phyloP scores from a whole-genome alignment of 2,113 vertebrate genomes.

The Chroicocephalus ridibundus region DNA sequence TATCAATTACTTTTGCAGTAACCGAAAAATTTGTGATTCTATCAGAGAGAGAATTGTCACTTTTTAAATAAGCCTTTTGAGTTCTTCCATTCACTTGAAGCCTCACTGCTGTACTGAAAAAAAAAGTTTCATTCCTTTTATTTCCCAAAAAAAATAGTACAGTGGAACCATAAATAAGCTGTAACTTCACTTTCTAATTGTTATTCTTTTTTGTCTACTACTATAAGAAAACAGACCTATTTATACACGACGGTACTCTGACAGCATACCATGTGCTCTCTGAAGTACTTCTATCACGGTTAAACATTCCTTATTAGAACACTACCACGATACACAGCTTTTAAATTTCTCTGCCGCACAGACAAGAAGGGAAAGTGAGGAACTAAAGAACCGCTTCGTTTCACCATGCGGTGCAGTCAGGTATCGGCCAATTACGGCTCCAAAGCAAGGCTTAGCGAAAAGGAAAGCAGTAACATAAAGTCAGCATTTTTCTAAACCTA shows the following conservation, averaged over 20 bases:
- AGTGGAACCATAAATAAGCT: not conserved
- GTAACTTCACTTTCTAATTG: not conserved
- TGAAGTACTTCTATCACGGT: not conserved
- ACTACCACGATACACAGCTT: not conserved
- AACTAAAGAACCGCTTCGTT: not conserved
- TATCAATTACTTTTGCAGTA: not conserved
- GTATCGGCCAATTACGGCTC: not conserved
- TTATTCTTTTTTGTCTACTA: not conserved
- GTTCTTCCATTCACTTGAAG: not conserved
- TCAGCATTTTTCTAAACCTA: not conserved
- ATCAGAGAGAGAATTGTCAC: not conserved
- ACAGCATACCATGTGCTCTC: not conserved
- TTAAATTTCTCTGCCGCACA: not conserved
- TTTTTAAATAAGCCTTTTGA: not conserved
- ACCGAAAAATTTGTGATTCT: not conserved
- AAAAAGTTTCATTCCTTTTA: not conserved
- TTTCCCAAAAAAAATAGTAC: not conserved
- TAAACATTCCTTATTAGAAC: not conserved
- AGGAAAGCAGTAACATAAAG: not conserved
- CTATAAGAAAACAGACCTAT: not conserved
- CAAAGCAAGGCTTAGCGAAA: not conserved
- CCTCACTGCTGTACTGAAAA: not conserved
- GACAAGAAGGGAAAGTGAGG: not conserved
- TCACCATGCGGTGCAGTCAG: accelerated
- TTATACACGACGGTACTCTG: not conserved